These are phyloP conservation scores for Pogonomyrmex californicus DNA, from an alignment of 1,140 invertebrate genomes.

Conservation along the genomic window DNA sequence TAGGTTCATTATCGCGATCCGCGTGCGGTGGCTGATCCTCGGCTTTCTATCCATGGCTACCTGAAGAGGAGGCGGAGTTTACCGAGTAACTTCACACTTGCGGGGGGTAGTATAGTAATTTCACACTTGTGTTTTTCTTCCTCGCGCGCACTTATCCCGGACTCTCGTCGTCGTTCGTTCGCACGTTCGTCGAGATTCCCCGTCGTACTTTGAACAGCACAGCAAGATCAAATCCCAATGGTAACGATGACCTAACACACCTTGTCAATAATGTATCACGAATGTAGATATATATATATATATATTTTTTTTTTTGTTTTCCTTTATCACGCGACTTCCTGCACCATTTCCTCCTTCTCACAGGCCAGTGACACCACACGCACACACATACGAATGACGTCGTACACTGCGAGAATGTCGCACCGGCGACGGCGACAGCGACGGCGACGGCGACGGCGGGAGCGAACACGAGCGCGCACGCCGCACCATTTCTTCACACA, in stretches of 20 bases:
- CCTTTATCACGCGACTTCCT: background rate
- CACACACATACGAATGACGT: conserved; percentile 34
- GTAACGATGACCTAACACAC: background rate
- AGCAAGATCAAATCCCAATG: background rate
- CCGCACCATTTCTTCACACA: conserved; percentile 42
- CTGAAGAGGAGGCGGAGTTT: conserved; percentile 15
- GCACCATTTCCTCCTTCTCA: background rate
- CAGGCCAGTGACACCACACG: conserved; percentile 19
- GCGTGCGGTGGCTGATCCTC: conserved; percentile 43
- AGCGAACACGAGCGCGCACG: conserved; percentile 4
- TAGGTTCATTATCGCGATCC: conserved; percentile 60
- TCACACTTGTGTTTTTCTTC: conserved; percentile 17
- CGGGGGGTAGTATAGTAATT: conserved; percentile 16
- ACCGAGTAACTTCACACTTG: conserved; percentile 34
- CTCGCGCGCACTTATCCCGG: background rate
- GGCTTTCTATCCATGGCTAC: conserved; percentile 57
- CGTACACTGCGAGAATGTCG: conserved; percentile 5
- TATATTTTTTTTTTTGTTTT: background rate
- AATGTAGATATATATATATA: background rate
- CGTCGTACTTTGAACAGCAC: background rate
- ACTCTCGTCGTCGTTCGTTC: conserved; percentile 2
- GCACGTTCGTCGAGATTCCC: background rate
- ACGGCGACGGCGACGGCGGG: background rate
- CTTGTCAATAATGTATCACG: conserved; percentile 23
- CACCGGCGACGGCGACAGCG: background rate